Conservation (phyloP, 2,888 invertebrate genomes). For the Drosophila greeni region DNA sequence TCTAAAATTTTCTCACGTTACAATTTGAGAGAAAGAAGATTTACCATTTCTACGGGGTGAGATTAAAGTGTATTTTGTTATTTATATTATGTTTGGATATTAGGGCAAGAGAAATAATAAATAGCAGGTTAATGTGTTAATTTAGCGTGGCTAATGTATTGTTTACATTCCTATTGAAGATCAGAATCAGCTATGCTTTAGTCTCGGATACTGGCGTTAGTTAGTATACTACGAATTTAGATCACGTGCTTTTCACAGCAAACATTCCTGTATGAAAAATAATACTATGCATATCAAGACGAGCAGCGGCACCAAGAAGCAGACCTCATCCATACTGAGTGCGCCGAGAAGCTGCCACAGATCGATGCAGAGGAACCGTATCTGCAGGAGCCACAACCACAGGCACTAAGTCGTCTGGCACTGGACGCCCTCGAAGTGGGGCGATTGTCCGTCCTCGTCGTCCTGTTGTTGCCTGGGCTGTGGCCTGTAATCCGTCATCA, state of each 20-base stretch:
- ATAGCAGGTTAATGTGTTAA: slow-evolving; percentile 17
- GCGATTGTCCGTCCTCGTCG: slow-evolving; percentile 66
- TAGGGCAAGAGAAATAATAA: slow-evolving; percentile 11
- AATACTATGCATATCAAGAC: slow-evolving; percentile 67
- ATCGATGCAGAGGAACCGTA: slow-evolving; percentile 53
- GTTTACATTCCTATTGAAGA: slow-evolving; percentile 21
- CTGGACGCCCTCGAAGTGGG: slow-evolving; percentile 72
- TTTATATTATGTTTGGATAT: slow-evolving; percentile 4
- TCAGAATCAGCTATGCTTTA: slow-evolving; percentile 48
- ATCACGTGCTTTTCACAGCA: slow-evolving; percentile 59
- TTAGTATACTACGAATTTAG: slow-evolving; percentile 37
- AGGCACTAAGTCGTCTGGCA: slow-evolving; percentile 74
- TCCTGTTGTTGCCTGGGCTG: slow-evolving; percentile 63
- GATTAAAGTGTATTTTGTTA: slow-evolving; percentile 14
- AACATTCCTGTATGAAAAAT: slow-evolving; percentile 68
- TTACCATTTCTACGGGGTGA: slow-evolving; percentile 4
- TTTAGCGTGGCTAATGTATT: slow-evolving; percentile 27
- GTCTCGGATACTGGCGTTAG: slow-evolving; percentile 8
- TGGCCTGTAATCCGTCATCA: slow-evolving; percentile 87
- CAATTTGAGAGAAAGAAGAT: not conserved
- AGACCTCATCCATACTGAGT: slow-evolving; percentile 60
- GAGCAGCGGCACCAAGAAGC: slow-evolving; percentile 66
- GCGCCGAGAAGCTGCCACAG: slow-evolving; percentile 48
- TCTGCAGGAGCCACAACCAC: slow-evolving; percentile 59
- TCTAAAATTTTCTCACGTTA: not conserved